These are phyloP conservation scores for Hypomecis atomaria DNA, from an alignment of 2,888 invertebrate species.

Conservation along the genomic window DNA sequence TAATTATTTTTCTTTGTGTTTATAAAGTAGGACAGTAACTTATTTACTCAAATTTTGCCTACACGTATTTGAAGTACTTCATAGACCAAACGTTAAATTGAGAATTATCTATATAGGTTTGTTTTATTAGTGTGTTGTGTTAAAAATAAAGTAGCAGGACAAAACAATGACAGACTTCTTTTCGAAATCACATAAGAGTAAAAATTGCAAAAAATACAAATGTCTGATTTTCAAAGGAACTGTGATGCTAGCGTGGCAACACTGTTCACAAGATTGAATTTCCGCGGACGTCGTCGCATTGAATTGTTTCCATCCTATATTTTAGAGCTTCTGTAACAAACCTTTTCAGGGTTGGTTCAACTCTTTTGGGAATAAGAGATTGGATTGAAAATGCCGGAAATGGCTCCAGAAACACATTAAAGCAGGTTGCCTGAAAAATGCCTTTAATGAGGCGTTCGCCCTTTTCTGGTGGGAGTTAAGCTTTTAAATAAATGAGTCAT, in stretches of 20 bases:
- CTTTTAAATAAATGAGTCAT: background rate
- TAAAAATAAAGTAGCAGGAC: too few species aligned
- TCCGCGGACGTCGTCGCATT: conserved; percentile 52
- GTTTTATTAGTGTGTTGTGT: too few species aligned
- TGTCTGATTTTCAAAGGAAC: background rate
- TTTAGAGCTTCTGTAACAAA: conserved; percentile 50
- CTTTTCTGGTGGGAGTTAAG: background rate
- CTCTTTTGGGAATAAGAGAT: conserved; percentile 17
- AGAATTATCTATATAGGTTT: too few species aligned
- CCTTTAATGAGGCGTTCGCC: background rate
- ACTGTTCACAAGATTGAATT: conserved; percentile 53
- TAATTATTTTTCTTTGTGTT: too few species aligned
- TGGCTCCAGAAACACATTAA: conserved; percentile 9
- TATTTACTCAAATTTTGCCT: too few species aligned
- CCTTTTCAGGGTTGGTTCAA: conserved; percentile 31
- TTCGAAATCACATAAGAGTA: too few species aligned
- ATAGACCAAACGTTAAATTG: too few species aligned
- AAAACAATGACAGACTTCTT: too few species aligned
- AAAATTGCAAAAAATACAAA: too few species aligned
- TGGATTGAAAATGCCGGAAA: conserved; percentile 18
- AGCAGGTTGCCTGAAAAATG: conserved; percentile 6
- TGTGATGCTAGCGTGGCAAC: conserved; percentile 31
- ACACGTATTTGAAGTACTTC: too few species aligned
- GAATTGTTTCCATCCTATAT: conserved; percentile 58
- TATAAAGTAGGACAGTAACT: too few species aligned